These are phyloP conservation scores for Drosophila nigrodunni DNA, from an alignment of 1,140 invertebrate genomes.

Conservation along the genomic window DNA sequence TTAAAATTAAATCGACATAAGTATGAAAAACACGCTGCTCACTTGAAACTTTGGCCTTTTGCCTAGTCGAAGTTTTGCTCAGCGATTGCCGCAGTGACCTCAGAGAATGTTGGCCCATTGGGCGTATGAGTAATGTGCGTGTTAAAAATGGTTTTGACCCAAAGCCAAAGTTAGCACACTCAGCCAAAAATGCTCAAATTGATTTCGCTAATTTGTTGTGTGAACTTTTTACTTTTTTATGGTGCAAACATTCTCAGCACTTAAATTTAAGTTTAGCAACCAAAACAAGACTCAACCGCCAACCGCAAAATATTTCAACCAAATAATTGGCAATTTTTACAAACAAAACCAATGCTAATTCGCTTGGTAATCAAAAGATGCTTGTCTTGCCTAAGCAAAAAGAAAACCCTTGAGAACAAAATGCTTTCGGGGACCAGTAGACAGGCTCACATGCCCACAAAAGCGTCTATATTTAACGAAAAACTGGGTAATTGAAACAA, in stretches of 20 bases:
- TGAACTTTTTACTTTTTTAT: constrained; percentile 27
- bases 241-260: constrained; percentile 22
- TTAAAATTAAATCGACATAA: constrained; percentile 16
- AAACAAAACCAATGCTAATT: constrained; percentile 22
- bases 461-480: constrained; percentile 24
- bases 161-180: constrained; percentile 24
- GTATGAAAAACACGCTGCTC: constrained; percentile 25
- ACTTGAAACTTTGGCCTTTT: constrained; percentile 45
- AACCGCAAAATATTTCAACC: constrained; percentile 23
- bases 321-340: constrained; percentile 36
- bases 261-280: constrained; percentile 43
- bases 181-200: constrained; percentile 39
- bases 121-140: constrained; percentile 27
- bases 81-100: constrained; percentile 41
- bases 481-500: constrained; percentile 23
- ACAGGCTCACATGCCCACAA: constrained; percentile 14
- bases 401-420: constrained; percentile 4
- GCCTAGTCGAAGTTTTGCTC: constrained; percentile 23
- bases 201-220: constrained; percentile 53
- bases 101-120: constrained; percentile 16
- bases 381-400: not conserved
- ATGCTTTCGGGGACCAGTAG: constrained; percentile 12
- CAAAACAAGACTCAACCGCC: not conserved
- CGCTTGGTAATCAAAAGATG: constrained; percentile 20
- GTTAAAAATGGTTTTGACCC: constrained; percentile 32